Conservation (phyloP, 1,140 invertebrate species). For the Chironomus tepperi region DNA sequence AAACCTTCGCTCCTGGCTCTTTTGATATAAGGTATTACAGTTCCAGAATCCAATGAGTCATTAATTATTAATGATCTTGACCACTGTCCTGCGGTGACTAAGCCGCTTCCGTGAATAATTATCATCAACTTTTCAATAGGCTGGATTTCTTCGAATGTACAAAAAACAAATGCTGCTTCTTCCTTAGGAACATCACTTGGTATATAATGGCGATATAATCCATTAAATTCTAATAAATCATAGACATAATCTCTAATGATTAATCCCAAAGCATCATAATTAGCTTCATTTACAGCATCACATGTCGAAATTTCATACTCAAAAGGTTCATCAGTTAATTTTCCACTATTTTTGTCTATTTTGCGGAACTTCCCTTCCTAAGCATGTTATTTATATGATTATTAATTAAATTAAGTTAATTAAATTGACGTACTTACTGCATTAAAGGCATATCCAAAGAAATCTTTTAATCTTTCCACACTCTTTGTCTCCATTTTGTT, state of each 20-base stretch:
- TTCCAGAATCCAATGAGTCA: constrained; percentile 60
- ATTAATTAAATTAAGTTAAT: neutral
- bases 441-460: constrained; percentile 45
- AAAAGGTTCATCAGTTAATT: constrained; percentile 46
- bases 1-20: constrained; percentile 55
- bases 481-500: too few species aligned
- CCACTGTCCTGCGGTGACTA: constrained; percentile 74
- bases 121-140: constrained; percentile 56
- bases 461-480: too few species aligned
- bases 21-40: constrained; percentile 66
- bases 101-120: constrained; percentile 68
- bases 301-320: constrained; percentile 40
- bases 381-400: constrained; percentile 23
- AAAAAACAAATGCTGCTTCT: constrained; percentile 53
- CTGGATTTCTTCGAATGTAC: constrained; percentile 47
- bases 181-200: constrained; percentile 45
- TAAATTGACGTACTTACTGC: constrained; percentile 27
- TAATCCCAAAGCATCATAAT: constrained; percentile 62
- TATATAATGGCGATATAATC: constrained; percentile 47
- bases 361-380: constrained; percentile 50
- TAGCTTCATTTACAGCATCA: constrained; percentile 50
- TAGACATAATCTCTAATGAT: constrained; percentile 62
- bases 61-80: constrained; percentile 73
- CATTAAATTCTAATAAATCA: constrained; percentile 49
- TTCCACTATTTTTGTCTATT: constrained; percentile 41